Conservation (phyloP, 2,888 invertebrate genomes). For the Melangyna quadrimaculata region DNA sequence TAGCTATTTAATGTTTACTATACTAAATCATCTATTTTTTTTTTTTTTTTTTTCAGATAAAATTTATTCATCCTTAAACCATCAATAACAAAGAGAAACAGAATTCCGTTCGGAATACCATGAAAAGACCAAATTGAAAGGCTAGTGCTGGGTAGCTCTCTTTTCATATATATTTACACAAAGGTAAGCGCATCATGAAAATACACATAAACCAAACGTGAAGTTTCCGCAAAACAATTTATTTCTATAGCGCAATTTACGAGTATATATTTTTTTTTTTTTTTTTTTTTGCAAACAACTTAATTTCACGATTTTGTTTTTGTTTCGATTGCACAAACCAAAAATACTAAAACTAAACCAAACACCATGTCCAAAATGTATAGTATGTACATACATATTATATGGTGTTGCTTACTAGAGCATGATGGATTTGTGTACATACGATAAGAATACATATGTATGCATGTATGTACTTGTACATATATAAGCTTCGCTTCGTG, state of each 20-base stretch:
- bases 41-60: background rate
- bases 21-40: background rate
- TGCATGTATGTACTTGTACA: background rate
- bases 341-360: constrained; percentile 11
- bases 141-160: constrained; percentile 18
- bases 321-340: constrained; percentile 20
- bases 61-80: background rate
- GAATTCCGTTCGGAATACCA: constrained; percentile 29
- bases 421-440: constrained; percentile 15
- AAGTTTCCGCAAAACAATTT: constrained; percentile 42
- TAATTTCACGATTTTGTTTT: constrained; percentile 17
- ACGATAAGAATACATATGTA: too few species aligned
- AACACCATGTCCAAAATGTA: constrained; percentile 5
- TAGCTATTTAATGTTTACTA: background rate
- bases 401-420: constrained; percentile 44
- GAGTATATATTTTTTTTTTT: background rate
- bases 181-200: constrained; percentile 59
- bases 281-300: constrained; percentile 14
- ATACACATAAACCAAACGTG: constrained; percentile 33
- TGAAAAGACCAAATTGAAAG: constrained; percentile 55
- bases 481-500: constrained; percentile 1
- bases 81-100: constrained; percentile 1
- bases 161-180: constrained; percentile 9
- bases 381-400: too few species aligned
- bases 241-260: too few species aligned